Percentiles rank a stretch among this genome's conserved stretches.
These are phyloP conservation scores for Gopherus evgoodei DNA, from an alignment of 2,113 vertebrate genomes.

Conservation along the genomic window DNA sequence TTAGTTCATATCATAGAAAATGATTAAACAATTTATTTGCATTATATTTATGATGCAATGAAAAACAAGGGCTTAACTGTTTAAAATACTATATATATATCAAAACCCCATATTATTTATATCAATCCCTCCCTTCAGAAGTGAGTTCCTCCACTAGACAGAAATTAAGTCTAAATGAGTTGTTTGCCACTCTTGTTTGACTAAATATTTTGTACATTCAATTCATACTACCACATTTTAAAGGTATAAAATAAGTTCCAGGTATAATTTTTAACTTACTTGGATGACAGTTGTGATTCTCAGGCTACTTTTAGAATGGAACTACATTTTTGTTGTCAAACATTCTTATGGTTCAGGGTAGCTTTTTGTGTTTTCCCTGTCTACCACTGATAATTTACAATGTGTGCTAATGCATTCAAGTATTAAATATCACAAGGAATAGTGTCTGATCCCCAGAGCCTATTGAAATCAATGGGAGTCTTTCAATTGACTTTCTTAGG, in stretches of 20 bases:
- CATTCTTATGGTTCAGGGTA: not conserved
- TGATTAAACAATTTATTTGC: rapidly evolving
- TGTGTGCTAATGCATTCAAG: not conserved
- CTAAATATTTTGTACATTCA: not conserved
- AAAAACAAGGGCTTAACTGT: not conserved
- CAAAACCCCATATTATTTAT: not conserved
- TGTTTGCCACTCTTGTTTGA: not conserved
- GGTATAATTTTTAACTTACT: not conserved
- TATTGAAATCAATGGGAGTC: not conserved
- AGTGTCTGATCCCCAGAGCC: not conserved
- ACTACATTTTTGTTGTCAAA: not conserved
- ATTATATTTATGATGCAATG: not conserved
- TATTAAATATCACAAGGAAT: not conserved
- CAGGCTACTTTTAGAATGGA: not conserved
- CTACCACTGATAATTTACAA: not conserved
- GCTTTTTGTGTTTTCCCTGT: not conserved
- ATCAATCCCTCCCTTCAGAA: not conserved
- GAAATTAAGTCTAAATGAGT: not conserved
- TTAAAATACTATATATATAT: no score
- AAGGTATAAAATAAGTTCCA: not conserved
- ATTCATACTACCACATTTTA: not conserved
- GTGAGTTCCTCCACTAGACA: not conserved
- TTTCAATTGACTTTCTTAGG: not conserved
- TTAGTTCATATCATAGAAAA: rapidly evolving
- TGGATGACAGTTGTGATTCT: not conserved